Evolutionary conservation across 2,888 invertebrate species (phyloP), one percentile per base, ranked within the genome.

Genomic region (Pinctada fucata): DNA sequence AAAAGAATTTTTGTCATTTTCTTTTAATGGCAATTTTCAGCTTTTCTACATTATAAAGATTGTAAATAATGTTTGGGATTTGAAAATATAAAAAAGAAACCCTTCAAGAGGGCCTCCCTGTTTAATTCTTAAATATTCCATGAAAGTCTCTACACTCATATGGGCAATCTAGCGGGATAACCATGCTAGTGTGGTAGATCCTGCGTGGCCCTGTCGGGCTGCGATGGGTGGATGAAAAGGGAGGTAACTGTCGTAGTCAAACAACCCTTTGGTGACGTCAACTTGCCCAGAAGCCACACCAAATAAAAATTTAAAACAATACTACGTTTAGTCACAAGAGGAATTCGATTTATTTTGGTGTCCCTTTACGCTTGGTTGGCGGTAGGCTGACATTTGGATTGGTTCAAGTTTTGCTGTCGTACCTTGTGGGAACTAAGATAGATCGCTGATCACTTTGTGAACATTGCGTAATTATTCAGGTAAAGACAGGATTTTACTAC

Each of bases 381-480:
- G 58, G 13, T 58, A 58, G 58, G 6, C 58, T 58, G 31, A 58
- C 58, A 13, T 13, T 58, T 58, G 8, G 58, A 58, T 58, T 58
- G 58, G 58, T 58, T 13, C 58, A 58, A 13, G 13, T 58, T 13
- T 6, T 13, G 58, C 13, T 58, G 58, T 58, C 58, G 58, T 58
- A 58, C 8, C 58, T 58, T 58, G 58, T 58, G 58, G 58, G 58
- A 58, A 58, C 58, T 10, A 58, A 58, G 58, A 58, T 58, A 58
- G 58, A 58, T 58, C 58, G 58, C 6, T 6, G 13, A 58, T 58
- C 13, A 58, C 58, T 58, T 58, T 58, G 58, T 58, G 58, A 6
- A 58, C 58, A 6, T 58, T 58, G 13, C 58, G 58, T 13, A 58
- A 58, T 58, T 31, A 31, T 31, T 31, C 31, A 31, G 31, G 31